phyloP scores from a whole-genome alignment of 2,113 vertebrate species.

The Lepus europaeus region DNA sequence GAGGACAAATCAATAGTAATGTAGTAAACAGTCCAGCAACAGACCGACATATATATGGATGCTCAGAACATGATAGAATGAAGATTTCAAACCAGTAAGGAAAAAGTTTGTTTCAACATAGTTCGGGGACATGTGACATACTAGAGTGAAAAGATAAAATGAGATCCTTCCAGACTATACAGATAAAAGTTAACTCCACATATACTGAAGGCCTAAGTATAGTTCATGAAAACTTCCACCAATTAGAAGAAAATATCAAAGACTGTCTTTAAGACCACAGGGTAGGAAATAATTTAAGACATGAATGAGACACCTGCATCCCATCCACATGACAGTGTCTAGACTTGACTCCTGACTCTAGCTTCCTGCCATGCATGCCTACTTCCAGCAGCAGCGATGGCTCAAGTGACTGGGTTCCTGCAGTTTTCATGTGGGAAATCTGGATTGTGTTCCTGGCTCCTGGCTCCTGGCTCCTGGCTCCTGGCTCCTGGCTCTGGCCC shows the following conservation, averaged over 20 bases:
- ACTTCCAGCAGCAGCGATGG: no score
- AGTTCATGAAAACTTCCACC: background rate
- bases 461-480: no score
- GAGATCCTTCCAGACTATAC: background rate
- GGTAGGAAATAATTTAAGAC: background rate
- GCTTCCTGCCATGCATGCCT: no score
- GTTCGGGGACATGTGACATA: background rate
- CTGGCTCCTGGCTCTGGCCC: no score
- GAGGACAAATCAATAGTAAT: background rate
- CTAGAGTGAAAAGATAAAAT: slow-evolving; percentile 4
- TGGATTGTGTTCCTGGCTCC: no score
- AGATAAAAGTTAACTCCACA: background rate
- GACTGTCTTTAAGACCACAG: background rate
- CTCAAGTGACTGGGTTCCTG: no score
- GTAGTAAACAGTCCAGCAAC: background rate
- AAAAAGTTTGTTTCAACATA: slow-evolving; percentile 9
- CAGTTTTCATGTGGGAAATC: no score
- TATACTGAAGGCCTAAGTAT: background rate
- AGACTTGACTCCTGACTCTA: no score
- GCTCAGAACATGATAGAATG: background rate
- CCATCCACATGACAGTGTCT: no score
- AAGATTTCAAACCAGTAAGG: background rate
- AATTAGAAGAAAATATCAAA: slow-evolving; percentile 32
- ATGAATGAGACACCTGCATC: background rate
- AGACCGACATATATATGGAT: background rate